Percentiles rank a stretch among this genome's conserved stretches.
phyloP scores from a whole-genome alignment of 2,888 invertebrate genomes.

The Acanthopleura granulata region DNA sequence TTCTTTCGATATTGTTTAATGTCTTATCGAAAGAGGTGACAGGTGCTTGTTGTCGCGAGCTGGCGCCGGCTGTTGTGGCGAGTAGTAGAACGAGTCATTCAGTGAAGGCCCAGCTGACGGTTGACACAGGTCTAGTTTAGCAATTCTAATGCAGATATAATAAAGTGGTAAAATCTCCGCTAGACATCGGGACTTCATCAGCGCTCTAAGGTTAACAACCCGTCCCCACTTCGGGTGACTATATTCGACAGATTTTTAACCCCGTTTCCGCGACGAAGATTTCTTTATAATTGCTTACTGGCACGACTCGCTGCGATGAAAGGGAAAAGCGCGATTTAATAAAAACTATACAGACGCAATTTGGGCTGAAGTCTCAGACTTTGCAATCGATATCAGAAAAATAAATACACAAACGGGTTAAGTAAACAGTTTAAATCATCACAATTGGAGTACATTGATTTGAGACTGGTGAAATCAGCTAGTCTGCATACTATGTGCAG shows the following conservation, averaged over 20 bases:
- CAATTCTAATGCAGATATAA: slow-evolving; percentile 15
- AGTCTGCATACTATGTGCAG: too few species aligned
- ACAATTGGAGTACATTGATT: too few species aligned
- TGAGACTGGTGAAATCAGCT: too few species aligned
- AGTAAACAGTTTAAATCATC: too few species aligned
- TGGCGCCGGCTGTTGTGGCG: not conserved
- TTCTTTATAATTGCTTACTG: too few species aligned
- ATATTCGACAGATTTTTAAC: slow-evolving; percentile 1
- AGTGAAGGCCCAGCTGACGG: not conserved
- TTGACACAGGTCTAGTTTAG: not conserved
- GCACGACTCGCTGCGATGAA: too few species aligned
- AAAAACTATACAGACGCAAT: too few species aligned
- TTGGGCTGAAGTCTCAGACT: too few species aligned
- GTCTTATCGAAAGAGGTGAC: not conserved
- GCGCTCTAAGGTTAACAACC: not conserved
- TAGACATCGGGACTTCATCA: slow-evolving; percentile 6
- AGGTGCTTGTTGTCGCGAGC: not conserved
- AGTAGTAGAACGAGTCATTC: not conserved
- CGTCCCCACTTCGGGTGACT: not conserved
- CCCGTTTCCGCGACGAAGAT: too few species aligned
- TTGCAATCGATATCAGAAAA: too few species aligned
- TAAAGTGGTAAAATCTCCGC: not conserved
- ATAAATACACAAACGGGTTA: too few species aligned
- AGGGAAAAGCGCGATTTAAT: too few species aligned
- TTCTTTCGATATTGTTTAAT: not conserved